Evolutionary conservation across 1,140 invertebrate genomes (phyloP), one percentile per base, ranked within the genome.

Genomic region (Lysiphlebus fabarum): DNA sequence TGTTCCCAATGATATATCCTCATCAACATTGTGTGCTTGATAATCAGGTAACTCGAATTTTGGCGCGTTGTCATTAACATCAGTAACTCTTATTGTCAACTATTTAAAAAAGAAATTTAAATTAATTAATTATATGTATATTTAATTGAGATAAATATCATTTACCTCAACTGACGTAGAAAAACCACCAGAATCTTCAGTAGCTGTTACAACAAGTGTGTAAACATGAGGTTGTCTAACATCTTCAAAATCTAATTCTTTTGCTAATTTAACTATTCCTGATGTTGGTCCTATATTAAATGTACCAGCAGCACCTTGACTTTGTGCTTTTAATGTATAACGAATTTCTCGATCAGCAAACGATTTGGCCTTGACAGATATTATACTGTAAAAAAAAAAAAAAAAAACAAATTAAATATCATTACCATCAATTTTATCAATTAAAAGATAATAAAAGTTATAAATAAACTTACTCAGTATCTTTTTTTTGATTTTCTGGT

Each of bases 41-140:
- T 96, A 96, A 77, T 96, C 93, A 1, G 94, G 94, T 45, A 96
- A 76, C 76, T 96, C 93, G 70, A 96, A 96, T 74, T 95, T 95
- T 0, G 94, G 93, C 5, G 91, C 91, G 74, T 95, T 94, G 73
- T 95, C 93, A 67, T 96, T 96, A 2, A 96, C 93, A 77, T 96
- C 94, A n/a, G 92, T 92, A 1, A 95, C 92, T 48, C 90, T 83
- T 61, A 94, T 94, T 6, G 91, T 94, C 12, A 95, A 75, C 92
- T 9, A 51, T 33, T 38, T 7, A 53, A 51, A 43, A 14, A 49
- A 33, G 14, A 43, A 12, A 41, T 7, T 40, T 7, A 53, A 51
- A 44, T 40, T 17, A 53, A 49, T 49, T n/a, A 12, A 49, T 48
- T 8, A 48, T 9, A 5, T 48, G 7, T 33, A 4, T 26, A 6